phyloP scores from a whole-genome alignment of 2,888 invertebrate genomes.

The Drosophila monieri region DNA sequence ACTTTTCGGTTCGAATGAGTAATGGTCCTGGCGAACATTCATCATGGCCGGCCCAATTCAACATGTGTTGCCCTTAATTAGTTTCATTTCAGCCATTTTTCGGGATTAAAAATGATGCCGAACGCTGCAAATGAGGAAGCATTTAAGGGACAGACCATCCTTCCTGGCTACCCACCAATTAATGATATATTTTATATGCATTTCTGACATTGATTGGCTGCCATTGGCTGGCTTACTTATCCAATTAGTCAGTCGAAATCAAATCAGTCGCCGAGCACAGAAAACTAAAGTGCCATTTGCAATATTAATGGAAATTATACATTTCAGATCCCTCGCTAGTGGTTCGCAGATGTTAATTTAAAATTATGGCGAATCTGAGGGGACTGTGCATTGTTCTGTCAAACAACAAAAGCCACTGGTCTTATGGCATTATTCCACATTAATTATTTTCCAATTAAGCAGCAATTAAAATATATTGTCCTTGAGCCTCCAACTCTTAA shows the following conservation, averaged over 20 bases:
- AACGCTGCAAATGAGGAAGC: conserved; percentile 39
- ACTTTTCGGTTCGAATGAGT: conserved; percentile 44
- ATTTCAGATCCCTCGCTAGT: conserved; percentile 4
- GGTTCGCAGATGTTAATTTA: conserved; percentile 13
- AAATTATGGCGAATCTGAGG: background rate
- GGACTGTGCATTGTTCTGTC: conserved; percentile 8
- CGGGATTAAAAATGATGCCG: conserved; percentile 58
- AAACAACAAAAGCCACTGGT: conserved; percentile 48
- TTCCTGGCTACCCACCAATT: conserved; percentile 20
- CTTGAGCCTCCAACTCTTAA: conserved; percentile 32
- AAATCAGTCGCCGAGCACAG: conserved; percentile 15
- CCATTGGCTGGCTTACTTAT: conserved; percentile 14
- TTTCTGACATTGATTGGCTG: conserved; percentile 43
- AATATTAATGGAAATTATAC: conserved; percentile 7
- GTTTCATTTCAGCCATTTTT: conserved; percentile 37
- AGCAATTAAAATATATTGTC: conserved; percentile 57
- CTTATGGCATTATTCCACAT: conserved; percentile 65
- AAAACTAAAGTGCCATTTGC: background rate
- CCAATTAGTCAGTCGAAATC: conserved; percentile 20
- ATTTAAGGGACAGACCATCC: conserved; percentile 43
- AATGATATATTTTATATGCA: conserved; percentile 5
- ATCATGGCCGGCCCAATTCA: conserved; percentile 53
- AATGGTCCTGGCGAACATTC: conserved; percentile 60
- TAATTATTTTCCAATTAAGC: conserved; percentile 74
- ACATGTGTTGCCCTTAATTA: conserved; percentile 71